Evolutionary conservation across 2,113 vertebrate genomes (phyloP), one percentile per base, ranked within the genome.

Genomic region (Paracanthobrama guichenoti): DNA sequence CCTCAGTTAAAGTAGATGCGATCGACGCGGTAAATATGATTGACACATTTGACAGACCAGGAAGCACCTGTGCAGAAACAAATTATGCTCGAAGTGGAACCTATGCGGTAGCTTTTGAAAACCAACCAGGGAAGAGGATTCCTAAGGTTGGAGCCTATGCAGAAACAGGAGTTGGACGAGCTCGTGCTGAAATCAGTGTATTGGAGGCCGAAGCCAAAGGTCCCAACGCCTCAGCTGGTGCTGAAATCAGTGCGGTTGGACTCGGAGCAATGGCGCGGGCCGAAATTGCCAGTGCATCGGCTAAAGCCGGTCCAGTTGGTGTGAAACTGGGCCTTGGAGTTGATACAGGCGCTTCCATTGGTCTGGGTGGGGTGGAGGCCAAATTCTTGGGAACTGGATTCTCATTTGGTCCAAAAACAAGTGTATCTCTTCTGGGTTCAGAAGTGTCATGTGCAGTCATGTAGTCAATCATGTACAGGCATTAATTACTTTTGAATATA

Each of bases 151-250:
- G 79, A 76, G 66, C 5, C 2, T 46, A 5, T 44, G 86, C 85
- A 7, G 66, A 76, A 62, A 82, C 79, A 60, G 88, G 88, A 66
- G 2, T 83, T 69, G 86, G 84, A 16, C 69, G 46, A 28, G 84
- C 74, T 42, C 9, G 31, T 16, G 84, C 84, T 28, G 72, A 87
- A 42, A 9, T 3, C 66, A 80, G 85, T 59, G 13, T 88, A 20
- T 81, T 84, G 12, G 39, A 86, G 48, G 86, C 82, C 0, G 82
- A 82, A 44, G 86, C 86, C 53, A 88, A 62, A 20, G 84, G 82
- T 0, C 84, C 79, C 13, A 87, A 86, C 3, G 86, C 82, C 20
- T 59, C 35, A 13, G 84, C 50, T 46, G 35, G 39, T 10, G 82
- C 78, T 28, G 8, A 69, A 31, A 73, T 18, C 24, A 82, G 28